These are phyloP conservation scores for Scelioninae gen. 1 DNA, from an alignment of 2,888 invertebrate genomes.

Conservation along the genomic window DNA sequence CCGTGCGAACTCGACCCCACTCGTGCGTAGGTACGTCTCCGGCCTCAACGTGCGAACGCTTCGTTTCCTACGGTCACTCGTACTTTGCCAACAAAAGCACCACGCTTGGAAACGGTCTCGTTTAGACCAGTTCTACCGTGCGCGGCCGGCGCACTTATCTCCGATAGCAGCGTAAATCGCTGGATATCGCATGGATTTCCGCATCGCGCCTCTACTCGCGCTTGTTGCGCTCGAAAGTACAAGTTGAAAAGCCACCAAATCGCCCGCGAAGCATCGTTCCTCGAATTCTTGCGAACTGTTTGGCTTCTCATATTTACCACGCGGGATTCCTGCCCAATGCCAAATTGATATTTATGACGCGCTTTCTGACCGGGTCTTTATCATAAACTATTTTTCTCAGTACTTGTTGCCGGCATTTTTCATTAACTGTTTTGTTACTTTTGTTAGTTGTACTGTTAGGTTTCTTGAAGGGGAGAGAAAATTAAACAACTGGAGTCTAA, in stretches of 20 bases:
- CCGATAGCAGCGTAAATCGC: constrained; percentile 68
- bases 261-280: constrained; percentile 54
- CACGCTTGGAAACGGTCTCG: constrained; percentile 57
- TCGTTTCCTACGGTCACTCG: constrained; percentile 66
- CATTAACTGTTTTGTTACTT: neutral
- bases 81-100: constrained; percentile 69
- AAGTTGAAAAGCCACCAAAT: constrained; percentile 61
- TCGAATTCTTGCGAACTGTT: constrained; percentile 48
- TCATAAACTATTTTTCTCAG: constrained; percentile 1
- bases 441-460: neutral
- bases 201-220: constrained; percentile 54
- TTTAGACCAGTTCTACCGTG: constrained; percentile 64
- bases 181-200: constrained; percentile 61
- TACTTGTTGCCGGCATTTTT: too few relatives aligned
- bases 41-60: constrained; percentile 59
- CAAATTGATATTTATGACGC: constrained; percentile 45
- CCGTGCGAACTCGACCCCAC: constrained; percentile 69
- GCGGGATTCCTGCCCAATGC: constrained; percentile 33
- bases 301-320: constrained; percentile 26
- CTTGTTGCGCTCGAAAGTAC: constrained; percentile 54
- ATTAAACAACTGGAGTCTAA: neutral
- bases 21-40: constrained; percentile 52
- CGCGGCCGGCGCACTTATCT: constrained; percentile 50
- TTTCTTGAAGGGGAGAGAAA: neutral
- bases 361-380: neutral